A percentile compares a stretch with the other conserved stretches of the same genome.
phyloP scores from a whole-genome alignment of 1,140 invertebrate genomes.

The Hermetia illucens region DNA sequence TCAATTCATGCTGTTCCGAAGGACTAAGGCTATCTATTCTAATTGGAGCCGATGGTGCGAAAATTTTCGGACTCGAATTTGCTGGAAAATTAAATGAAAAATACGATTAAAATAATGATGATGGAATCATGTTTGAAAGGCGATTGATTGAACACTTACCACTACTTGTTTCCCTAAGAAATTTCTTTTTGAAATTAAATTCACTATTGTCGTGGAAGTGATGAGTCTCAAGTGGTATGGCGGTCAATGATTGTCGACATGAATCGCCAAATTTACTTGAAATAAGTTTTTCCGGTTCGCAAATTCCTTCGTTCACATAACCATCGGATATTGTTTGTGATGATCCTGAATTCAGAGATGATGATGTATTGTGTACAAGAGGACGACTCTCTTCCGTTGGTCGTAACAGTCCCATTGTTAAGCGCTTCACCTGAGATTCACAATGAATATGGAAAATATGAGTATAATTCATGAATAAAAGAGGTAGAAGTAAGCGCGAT shows the following conservation, averaged over 20 bases:
- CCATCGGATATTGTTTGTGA: constrained; percentile 46
- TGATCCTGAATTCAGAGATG: constrained; percentile 36
- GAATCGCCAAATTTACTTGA: constrained; percentile 31
- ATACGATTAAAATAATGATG: background rate
- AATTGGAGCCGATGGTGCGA: constrained; percentile 46
- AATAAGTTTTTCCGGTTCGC: constrained; percentile 36
- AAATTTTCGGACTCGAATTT: constrained; percentile 29
- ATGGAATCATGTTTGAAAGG: background rate
- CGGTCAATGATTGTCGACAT: constrained; percentile 27
- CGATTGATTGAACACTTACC: constrained; percentile 11
- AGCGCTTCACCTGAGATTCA: constrained; percentile 23
- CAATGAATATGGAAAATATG: too few relatives aligned
- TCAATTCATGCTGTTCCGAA: constrained; percentile 65
- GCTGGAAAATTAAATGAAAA: constrained; percentile 11
- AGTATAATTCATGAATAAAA: too few relatives aligned
- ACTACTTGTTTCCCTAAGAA: constrained; percentile 27
- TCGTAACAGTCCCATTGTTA: constrained; percentile 26
- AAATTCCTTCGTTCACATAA: constrained; percentile 60
- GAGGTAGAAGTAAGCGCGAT: too few relatives aligned
- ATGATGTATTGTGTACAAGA: constrained; percentile 37
- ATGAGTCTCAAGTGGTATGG: constrained; percentile 19
- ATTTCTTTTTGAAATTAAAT: constrained; percentile 20
- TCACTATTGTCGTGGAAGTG: constrained; percentile 7
- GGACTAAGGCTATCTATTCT: constrained; percentile 52
- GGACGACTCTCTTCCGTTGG: constrained; percentile 43